These are phyloP conservation scores for Drosophila novamexicana DNA, from an alignment of 1,140 invertebrate species.

Conservation along the genomic window DNA sequence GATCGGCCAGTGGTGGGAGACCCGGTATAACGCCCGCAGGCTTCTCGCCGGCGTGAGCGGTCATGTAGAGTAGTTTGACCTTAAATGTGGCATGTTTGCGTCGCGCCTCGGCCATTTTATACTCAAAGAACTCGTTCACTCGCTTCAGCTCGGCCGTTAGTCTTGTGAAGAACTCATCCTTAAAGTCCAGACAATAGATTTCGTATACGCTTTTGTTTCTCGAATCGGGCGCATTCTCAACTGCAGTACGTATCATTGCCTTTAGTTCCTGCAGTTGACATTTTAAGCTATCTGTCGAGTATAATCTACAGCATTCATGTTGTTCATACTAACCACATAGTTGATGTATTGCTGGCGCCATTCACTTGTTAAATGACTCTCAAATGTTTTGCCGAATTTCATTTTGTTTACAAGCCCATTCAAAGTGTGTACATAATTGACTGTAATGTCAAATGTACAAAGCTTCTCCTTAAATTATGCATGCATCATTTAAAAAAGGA, in stretches of 20 bases:
- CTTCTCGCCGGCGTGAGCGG: not conserved
- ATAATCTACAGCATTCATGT: no score
- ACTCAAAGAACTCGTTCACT: conserved; percentile 97
- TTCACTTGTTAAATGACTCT: conserved; percentile 61
- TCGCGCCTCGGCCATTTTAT: conserved; percentile 97
- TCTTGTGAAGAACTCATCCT: conserved; percentile 96
- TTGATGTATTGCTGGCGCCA: conserved; percentile 76
- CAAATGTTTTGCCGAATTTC: conserved; percentile 68
- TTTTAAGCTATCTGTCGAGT: not conserved
- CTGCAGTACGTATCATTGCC: not conserved
- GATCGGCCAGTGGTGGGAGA: conserved; percentile 51
- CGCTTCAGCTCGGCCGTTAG: conserved; percentile 95
- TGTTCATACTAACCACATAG: conserved; percentile 46
- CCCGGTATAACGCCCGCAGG: not conserved
- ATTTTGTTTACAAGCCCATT: conserved; percentile 33
- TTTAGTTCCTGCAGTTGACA: conserved; percentile 9
- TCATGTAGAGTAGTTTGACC: conserved; percentile 1
- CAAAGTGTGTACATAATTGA: no score
- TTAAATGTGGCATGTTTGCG: conserved; percentile 70
- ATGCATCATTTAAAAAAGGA: no score
- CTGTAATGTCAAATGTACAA: no score
- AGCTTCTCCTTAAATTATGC: no score
- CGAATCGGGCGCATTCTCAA: conserved; percentile 23
- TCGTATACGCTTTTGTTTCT: not conserved
- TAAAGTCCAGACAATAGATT: conserved; percentile 92